phyloP scores from a whole-genome alignment of 2,888 invertebrate species.

The Chironomus tentans region DNA sequence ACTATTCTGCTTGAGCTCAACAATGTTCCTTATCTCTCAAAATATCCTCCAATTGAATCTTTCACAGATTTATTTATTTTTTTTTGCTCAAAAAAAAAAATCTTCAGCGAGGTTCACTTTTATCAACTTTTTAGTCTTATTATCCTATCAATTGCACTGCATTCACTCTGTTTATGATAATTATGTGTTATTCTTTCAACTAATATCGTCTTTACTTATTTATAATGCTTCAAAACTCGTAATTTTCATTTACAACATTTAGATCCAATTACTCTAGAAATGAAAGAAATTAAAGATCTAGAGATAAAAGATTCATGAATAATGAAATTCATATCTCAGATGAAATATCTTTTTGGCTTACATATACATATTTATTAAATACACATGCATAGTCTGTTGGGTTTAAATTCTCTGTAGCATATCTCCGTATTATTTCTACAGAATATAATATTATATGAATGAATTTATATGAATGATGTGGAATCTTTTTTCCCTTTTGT shows the following conservation, averaged over 20 bases:
- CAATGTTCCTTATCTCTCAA: neutral
- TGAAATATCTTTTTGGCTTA: neutral
- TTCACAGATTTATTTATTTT: neutral
- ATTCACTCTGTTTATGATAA: neutral
- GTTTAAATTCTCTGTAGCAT: neutral
- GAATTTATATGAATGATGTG: neutral
- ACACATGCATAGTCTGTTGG: neutral
- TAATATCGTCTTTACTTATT: neutral
- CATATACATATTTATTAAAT: neutral
- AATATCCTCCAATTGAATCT: neutral
- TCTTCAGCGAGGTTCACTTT: neutral
- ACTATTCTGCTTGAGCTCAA: too few species aligned
- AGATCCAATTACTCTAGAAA: too few species aligned
- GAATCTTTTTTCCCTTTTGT: neutral
- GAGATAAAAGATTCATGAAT: constrained; percentile 2
- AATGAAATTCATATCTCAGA: neutral
- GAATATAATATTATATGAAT: neutral
- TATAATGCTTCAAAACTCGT: neutral
- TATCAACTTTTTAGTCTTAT: neutral
- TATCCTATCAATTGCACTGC: neutral
- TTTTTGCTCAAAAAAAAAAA: neutral
- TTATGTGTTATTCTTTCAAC: neutral
- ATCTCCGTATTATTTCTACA: neutral
- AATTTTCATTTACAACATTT: neutral
- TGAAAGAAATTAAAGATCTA: too few species aligned